Evolutionary conservation across 2,888 invertebrate genomes (phyloP).

Genomic region (Agrochola litura): DNA sequence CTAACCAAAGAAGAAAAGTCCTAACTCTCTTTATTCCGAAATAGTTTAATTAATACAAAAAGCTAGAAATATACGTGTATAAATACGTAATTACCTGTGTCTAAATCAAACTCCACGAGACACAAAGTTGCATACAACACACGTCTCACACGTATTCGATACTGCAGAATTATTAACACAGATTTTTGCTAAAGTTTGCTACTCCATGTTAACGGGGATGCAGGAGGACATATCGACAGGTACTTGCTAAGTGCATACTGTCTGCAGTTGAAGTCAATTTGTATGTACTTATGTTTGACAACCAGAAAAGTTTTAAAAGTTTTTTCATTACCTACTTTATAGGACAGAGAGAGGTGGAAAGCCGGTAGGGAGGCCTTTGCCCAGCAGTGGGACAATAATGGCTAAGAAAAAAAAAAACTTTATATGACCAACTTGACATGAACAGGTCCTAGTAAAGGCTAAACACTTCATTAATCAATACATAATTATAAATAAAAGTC

Average conservation of each 20-base stretch:
- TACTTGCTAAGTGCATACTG: slow-evolving; percentile 24
- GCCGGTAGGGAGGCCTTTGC: no score
- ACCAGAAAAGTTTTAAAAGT: no score
- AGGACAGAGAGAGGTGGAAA: no score
- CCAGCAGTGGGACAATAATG: no score
- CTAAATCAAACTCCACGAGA: slow-evolving; percentile 14
- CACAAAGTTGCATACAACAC: slow-evolving; percentile 30
- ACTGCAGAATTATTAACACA: slow-evolving; percentile 59
- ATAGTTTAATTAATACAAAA: not conserved
- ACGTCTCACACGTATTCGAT: slow-evolving; percentile 47
- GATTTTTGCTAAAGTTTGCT: slow-evolving; percentile 36
- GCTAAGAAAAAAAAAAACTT: no score
- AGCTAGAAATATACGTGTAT: no score
- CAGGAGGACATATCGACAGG: slow-evolving; percentile 9
- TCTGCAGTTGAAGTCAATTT: not conserved
- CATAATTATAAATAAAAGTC: no score
- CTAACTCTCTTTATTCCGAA: not conserved
- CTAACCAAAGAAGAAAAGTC: not conserved
- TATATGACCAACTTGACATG: not conserved
- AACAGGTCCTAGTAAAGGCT: not conserved
- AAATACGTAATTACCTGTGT: slow-evolving; percentile 2
- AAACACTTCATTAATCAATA: not conserved
- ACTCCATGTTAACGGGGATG: not conserved
- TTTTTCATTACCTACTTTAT: no score
- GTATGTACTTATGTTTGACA: not conserved